These are phyloP conservation scores for Microcebus griseorufus DNA, from an alignment of 2,113 vertebrate species.

Conservation along the genomic window DNA sequence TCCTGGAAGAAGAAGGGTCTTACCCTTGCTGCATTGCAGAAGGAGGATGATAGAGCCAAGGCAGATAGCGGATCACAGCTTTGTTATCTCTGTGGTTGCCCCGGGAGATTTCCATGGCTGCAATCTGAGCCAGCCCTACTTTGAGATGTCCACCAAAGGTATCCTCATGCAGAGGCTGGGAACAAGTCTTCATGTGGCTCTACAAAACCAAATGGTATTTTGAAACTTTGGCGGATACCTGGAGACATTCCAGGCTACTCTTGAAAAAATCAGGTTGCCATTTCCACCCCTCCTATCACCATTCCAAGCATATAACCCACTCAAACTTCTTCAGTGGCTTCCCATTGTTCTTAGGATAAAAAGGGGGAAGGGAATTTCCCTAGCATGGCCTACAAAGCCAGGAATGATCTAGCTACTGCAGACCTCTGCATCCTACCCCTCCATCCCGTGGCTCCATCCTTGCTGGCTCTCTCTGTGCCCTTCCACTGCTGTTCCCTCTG, in stretches of 20 bases:
- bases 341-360: not conserved
- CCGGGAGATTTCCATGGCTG: constrained; percentile 98
- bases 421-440: not conserved
- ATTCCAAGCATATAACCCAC: not conserved
- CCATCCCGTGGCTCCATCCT: not conserved
- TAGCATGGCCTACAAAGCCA: not conserved
- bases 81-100: constrained; percentile 99
- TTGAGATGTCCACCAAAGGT: constrained; percentile 99
- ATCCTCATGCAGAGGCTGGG: constrained; percentile 97
- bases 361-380: not conserved
- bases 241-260: not conserved
- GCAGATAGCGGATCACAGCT: constrained; percentile 95
- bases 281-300: not conserved
- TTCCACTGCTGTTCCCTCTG: not conserved
- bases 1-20: constrained; percentile 64
- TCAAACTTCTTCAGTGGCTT: not conserved
- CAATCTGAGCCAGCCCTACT: constrained; percentile 96
- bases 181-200: constrained; percentile 99
- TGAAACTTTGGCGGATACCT: not conserved
- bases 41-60: constrained; percentile 98
- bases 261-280: not conserved
- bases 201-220: constrained; percentile 78
- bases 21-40: constrained; percentile 99
- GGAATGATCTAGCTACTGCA: not conserved
- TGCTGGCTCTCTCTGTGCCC: not conserved